A percentile compares a stretch with the other conserved stretches of the same genome.
Evolutionary conservation across 2,888 invertebrate species (phyloP).

Genomic region (Odontocolon sp.): DNA sequence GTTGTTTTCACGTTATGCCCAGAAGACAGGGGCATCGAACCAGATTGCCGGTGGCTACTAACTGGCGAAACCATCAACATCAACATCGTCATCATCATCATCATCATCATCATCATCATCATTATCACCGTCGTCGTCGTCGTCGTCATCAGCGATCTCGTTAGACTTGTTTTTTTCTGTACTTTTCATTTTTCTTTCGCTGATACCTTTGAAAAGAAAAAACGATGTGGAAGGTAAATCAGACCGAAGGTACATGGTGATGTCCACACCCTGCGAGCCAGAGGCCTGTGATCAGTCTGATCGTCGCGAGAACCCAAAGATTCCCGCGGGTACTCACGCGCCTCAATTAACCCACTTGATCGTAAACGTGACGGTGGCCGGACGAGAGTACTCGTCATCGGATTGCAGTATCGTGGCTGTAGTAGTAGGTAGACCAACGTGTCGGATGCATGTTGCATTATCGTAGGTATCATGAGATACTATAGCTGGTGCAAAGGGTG

Average conservation of each 20-base stretch:
- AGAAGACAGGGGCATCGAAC: slow-evolving; percentile 48
- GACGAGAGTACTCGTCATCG: slow-evolving; percentile 50
- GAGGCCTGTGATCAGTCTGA: slow-evolving; percentile 36
- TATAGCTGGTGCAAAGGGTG: slow-evolving; percentile 39
- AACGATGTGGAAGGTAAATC: slow-evolving; percentile 6
- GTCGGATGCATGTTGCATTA: slow-evolving; percentile 31
- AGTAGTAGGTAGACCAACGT: slow-evolving; percentile 36
- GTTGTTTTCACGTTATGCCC: slow-evolving; percentile 51
- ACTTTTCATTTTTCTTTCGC: neutral
- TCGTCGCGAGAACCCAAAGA: slow-evolving; percentile 49
- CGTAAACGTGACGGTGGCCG: slow-evolving; percentile 44
- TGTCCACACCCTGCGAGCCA: slow-evolving; percentile 36
- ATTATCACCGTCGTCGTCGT: neutral
- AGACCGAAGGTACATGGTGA: slow-evolving; percentile 31
- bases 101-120: neutral
- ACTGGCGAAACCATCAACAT: slow-evolving; percentile 1
- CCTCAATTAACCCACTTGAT: slow-evolving; percentile 60
- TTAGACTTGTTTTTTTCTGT: neutral
- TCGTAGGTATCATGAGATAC: slow-evolving; percentile 1
- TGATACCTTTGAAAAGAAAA: too few species aligned
- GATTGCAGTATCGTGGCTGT: slow-evolving; percentile 39
- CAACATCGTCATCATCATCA: slow-evolving; percentile 14
- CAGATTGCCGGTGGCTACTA: slow-evolving; percentile 22
- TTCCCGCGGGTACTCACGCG: slow-evolving; percentile 55
- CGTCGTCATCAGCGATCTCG: slow-evolving; percentile 10